phyloP scores from a whole-genome alignment of 2,888 invertebrate species.

The Uloborus plumipes region DNA sequence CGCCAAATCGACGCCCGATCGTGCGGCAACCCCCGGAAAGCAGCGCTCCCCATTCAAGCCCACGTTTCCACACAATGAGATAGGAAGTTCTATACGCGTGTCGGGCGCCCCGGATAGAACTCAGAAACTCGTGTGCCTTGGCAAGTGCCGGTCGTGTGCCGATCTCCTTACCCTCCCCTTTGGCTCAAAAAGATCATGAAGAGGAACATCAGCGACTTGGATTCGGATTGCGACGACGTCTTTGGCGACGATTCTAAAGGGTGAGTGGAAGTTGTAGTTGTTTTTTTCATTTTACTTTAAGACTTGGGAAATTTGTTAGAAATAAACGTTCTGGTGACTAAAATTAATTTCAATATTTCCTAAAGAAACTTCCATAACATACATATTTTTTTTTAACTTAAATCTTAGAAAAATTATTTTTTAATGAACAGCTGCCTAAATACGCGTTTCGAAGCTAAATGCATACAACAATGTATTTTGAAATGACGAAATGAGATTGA shows the following conservation, averaged over 20 bases:
- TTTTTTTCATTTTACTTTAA: neutral
- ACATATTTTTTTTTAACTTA: too few relatives aligned
- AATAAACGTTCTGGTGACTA: neutral
- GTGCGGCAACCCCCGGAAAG: conserved; percentile 22
- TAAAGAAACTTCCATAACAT: too few relatives aligned
- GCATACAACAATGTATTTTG: too few relatives aligned
- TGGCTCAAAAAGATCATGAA: conserved; percentile 44
- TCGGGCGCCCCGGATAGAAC: conserved; percentile 4
- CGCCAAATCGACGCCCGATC: conserved; percentile 31
- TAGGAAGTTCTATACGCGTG: conserved; percentile 49
- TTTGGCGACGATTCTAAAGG: conserved; percentile 64
- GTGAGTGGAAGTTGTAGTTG: conserved; percentile 31
- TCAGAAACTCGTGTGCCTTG: conserved; percentile 27
- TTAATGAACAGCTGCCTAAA: too few relatives aligned
- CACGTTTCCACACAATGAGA: too few relatives aligned
- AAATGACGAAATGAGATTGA: too few relatives aligned
- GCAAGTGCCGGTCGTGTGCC: conserved; percentile 41
- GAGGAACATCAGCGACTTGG: conserved; percentile 64
- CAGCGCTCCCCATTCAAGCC: neutral
- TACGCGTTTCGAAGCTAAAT: too few relatives aligned
- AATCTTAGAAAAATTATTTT: too few relatives aligned
- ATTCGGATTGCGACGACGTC: conserved; percentile 64
- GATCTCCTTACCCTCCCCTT: neutral
- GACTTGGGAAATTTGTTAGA: neutral
- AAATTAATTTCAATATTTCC: too few relatives aligned